Conservation (phyloP, 2,113 vertebrate species). For the Ciconia boyciana region DNA sequence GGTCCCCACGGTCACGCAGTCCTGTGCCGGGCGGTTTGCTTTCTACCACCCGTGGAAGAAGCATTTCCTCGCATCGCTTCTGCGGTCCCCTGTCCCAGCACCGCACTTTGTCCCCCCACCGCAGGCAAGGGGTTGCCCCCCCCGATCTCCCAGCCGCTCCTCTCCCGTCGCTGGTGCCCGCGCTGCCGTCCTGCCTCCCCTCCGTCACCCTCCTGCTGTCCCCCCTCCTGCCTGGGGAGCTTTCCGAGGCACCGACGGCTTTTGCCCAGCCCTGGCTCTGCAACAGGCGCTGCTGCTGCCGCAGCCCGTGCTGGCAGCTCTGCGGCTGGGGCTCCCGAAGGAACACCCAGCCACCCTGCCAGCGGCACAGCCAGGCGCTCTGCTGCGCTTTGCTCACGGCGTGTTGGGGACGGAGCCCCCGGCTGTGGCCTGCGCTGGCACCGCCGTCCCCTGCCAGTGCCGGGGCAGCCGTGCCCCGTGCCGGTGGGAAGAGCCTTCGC, state of each 20-base stretch:
- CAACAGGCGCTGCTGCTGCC: background rate
- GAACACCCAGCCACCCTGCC: no score
- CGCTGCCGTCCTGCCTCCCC: background rate
- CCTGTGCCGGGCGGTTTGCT: background rate
- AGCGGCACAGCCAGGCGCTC: background rate
- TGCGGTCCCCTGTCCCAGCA: no score
- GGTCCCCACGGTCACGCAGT: rapidly evolving
- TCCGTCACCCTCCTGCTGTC: background rate
- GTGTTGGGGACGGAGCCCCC: background rate
- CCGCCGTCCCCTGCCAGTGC: background rate
- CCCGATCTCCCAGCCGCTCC: rapidly evolving
- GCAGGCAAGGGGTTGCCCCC: background rate
- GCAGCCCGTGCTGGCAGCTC: background rate
- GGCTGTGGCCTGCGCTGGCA: rapidly evolving
- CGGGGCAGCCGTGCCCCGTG: rapidly evolving
- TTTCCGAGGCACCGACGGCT: background rate
- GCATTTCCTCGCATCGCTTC: background rate
- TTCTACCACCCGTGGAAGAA: background rate
- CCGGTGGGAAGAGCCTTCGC: rapidly evolving
- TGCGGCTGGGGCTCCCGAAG: background rate
- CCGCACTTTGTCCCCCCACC: rapidly evolving
- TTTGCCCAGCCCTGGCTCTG: background rate
- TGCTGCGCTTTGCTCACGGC: background rate
- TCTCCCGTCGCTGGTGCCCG: background rate
- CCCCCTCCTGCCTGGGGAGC: no score